phyloP scores from a whole-genome alignment of 2,113 vertebrate species.

The Tricholaema leucomelas region DNA sequence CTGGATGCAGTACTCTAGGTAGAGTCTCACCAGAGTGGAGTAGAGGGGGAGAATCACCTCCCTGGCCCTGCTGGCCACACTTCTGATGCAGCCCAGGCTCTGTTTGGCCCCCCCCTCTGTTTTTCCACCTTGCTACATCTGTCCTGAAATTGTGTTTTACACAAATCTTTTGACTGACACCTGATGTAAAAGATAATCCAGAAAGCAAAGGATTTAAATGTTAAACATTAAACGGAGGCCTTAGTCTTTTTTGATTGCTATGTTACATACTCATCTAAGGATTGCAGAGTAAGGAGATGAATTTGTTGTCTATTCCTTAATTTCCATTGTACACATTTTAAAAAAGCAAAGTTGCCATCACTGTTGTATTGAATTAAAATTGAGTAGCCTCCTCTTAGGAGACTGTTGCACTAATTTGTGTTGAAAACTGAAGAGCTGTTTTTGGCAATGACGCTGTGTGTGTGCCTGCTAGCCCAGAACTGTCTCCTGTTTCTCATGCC shows the following conservation, averaged over 20 bases:
- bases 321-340: not conserved
- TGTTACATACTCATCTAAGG: not conserved
- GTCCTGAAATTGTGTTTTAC: not conserved
- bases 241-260: not conserved
- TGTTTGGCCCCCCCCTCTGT: too few relatives aligned
- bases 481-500: not conserved
- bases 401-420: not conserved
- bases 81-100: too few relatives aligned
- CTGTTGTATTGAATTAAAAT: not conserved
- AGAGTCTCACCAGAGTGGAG: too few relatives aligned
- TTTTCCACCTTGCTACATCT: not conserved
- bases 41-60: too few relatives aligned
- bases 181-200: not conserved
- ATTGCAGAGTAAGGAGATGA: not conserved
- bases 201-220: not conserved
- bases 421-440: not conserved
- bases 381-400: not conserved
- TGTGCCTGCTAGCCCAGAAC: not conserved
- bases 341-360: not conserved
- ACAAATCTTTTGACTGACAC: not conserved
- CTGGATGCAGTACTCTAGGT: too few relatives aligned
- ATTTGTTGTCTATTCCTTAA: not conserved
- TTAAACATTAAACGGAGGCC: not conserved
- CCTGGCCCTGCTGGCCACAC: too few relatives aligned
- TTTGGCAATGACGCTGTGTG: not conserved